Evolutionary conservation across 1,140 invertebrate species (phyloP), one percentile per base, ranked within the genome.

Genomic region (Neoseiulus cucumeris): DNA sequence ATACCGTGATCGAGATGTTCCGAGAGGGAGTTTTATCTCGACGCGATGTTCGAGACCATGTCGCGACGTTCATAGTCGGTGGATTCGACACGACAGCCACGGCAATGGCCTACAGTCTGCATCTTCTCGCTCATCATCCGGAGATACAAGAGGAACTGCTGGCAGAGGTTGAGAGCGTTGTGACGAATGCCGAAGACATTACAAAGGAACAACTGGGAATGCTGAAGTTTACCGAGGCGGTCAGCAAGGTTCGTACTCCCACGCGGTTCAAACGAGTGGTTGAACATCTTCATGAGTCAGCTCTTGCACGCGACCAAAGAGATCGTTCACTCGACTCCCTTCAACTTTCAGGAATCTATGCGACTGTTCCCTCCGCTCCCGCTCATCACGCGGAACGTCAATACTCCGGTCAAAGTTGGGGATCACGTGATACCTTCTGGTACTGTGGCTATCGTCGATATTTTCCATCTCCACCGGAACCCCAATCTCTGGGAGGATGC

Each of bases 401-500:
- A 18, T 7, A 18, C 7, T 47, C 45, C 45, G 18, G 28, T 47
- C 28, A 18, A 25, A 14, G 64, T 41, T 7, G 44, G 45, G 28
- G 7, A 18, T 7, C 7, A 20, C 28, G 45, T 20, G 7, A 64
- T 65, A 14, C 47, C 64, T 1, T 17, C 29, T 4, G 29, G 30
- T 12, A 29, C 18, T 22, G 5, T 4, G 22, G 1, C 22, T 42
- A 7, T 64, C 39, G 25, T 64, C 12, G 9, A n/a, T 7, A 64
- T 64, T 9, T 64, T 30, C 29, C 64, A 64, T 9, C 6, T 88
- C 29, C 87, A 91, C 73, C 80, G 85, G 67, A 81, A 83, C 71
- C 77, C 81, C 0, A 76, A 83, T 59, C 79, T 84, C 69, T 90
- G 85, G 71, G 80, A 82, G 22, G 83, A 89, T 71, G 87, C 87